phyloP scores from a whole-genome alignment of 2,113 vertebrate genomes.

The Lontra canadensis region DNA sequence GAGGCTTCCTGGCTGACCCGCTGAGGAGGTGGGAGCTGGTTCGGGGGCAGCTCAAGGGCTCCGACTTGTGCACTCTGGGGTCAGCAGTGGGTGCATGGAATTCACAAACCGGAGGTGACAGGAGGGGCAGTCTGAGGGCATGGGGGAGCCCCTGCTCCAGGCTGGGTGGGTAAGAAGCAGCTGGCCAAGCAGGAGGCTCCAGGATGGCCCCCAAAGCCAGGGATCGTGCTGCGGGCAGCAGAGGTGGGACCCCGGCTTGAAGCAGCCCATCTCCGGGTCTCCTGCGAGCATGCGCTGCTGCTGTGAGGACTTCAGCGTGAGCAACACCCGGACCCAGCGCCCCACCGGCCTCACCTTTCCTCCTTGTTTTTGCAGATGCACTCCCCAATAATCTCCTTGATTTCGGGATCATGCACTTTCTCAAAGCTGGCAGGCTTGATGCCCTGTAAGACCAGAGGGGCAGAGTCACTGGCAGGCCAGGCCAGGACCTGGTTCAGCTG shows the following conservation, averaged over 20 bases:
- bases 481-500: not conserved
- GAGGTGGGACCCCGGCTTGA: not conserved
- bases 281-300: fast-evolving
- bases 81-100: no score
- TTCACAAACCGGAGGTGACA: not conserved
- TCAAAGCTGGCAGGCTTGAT: slow-evolving; percentile 98
- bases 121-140: not conserved
- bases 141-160: not conserved
- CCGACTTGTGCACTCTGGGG: not conserved
- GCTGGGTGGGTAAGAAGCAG: not conserved
- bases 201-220: not conserved
- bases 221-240: not conserved
- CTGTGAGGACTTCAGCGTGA: not conserved
- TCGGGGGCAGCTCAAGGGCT: not conserved
- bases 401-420: slow-evolving; percentile 97
- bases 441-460: slow-evolving; percentile 84
- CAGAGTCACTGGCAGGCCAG: not conserved
- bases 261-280: not conserved
- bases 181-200: not conserved
- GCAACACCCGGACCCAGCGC: not conserved
- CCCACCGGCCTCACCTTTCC: slow-evolving; percentile 90
- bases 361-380: slow-evolving; percentile 98
- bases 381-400: slow-evolving; percentile 98
- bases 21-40: not conserved
- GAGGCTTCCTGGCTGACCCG: not conserved